Evolutionary conservation across 2,113 vertebrate species (phyloP).

Genomic region (Cariama cristata): DNA sequence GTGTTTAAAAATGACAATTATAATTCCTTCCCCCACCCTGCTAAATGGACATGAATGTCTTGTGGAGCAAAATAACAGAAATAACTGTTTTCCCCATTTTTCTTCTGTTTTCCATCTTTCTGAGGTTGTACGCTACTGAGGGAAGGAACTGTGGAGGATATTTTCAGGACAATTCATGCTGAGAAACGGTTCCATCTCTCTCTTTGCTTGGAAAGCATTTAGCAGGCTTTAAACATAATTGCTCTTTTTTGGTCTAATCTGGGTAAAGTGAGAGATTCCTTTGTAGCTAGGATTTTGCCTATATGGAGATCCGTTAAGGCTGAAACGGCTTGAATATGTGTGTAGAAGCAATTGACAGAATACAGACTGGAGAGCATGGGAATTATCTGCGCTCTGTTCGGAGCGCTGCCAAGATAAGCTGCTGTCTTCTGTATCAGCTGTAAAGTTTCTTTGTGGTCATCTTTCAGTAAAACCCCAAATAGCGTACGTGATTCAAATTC

Average conservation of each 20-base stretch:
- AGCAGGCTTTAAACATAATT: not conserved
- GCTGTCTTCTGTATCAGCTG: constrained; percentile 53
- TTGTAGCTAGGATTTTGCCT: not conserved
- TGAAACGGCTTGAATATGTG: not conserved
- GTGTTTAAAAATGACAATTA: not conserved
- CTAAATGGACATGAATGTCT: not conserved
- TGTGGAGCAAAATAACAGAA: not conserved
- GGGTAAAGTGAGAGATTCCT: not conserved
- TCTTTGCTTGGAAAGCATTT: not conserved
- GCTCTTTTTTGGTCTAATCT: not conserved
- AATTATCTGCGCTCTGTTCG: constrained; percentile 26
- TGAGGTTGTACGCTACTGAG: not conserved
- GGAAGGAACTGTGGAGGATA: not conserved
- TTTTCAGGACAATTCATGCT: not conserved
- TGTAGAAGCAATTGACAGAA: not conserved
- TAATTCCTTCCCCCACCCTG: no score
- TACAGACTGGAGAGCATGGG: not conserved
- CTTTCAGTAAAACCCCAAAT: constrained; percentile 22
- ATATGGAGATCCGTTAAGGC: not conserved
- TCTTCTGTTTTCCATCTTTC: not conserved
- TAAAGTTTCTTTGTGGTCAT: constrained; percentile 54
- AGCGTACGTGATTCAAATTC: not conserved
- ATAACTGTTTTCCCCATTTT: not conserved
- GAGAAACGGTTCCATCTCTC: not conserved
- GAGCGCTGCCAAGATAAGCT: constrained; percentile 43